These are phyloP conservation scores for Potorous gilbertii DNA, from an alignment of 2,797 vertebrate species.

Conservation along the genomic window DNA sequence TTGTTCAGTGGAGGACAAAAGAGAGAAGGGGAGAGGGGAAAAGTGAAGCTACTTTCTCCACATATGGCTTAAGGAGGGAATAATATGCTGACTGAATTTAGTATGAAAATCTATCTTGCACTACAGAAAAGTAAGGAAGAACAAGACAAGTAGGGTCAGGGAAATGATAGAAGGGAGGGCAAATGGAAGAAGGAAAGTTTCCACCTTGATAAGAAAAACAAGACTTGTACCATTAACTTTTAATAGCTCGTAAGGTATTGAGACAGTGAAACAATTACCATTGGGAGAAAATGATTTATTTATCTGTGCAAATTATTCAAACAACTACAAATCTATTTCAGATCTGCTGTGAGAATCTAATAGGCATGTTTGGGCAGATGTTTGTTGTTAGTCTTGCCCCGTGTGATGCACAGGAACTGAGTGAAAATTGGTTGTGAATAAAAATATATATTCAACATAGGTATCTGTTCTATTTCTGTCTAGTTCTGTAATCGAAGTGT, in stretches of 20 bases:
- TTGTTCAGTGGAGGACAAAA: too few relatives aligned
- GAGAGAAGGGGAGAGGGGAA: too few relatives aligned
- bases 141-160: too few relatives aligned
- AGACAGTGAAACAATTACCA: constrained; percentile 67
- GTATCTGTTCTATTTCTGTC: neutral
- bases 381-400: constrained; percentile 27
- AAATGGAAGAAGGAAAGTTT: constrained; percentile 30
- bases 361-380: constrained; percentile 52
- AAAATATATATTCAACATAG: neutral
- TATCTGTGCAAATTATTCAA: constrained; percentile 67
- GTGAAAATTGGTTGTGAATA: constrained; percentile 22
- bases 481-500: neutral
- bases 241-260: constrained; percentile 72
- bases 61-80: too few relatives aligned
- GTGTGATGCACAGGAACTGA: constrained; percentile 1
- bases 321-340: constrained; percentile 68
- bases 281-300: constrained; percentile 57
- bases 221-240: constrained; percentile 69
- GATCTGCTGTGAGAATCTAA: constrained; percentile 72
- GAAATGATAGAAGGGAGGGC: too few relatives aligned
- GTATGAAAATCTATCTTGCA: too few relatives aligned
- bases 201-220: constrained; percentile 68
- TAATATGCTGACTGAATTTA: too few relatives aligned
- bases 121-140: too few relatives aligned
- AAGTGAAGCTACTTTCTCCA: too few relatives aligned